Base-by-base conservation (phyloP, 2,113 vertebrate genomes). In the Tylochromis polylepis region DNA sequence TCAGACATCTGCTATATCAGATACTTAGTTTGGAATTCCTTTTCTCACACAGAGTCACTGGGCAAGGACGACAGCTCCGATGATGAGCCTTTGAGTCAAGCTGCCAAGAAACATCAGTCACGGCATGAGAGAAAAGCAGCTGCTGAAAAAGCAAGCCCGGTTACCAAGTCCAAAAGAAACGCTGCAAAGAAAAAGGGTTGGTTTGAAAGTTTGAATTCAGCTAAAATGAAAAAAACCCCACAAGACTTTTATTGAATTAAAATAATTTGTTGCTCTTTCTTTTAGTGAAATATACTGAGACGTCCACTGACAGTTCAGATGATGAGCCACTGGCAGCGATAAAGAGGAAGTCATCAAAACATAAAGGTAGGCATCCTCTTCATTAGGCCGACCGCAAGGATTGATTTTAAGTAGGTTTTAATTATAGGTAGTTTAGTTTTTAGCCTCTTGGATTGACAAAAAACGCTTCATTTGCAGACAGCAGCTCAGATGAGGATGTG, bases 201-300 rank as follows among this genome's bases (percentile, higher is more conserved):
- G 83, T 77, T 38, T 67, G 27, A 22, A n/a, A 43, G 29, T 22
- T 9, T 70, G 4, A 62, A 31, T 16, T 78, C 11, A 77, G 12
- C 27, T 51, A 31, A 77, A 77, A 51, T 34, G 0, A 41, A 38
- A 65, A 65, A 65, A 14, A 14, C 0, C 6, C 41, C 22, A 75
- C 16, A 20, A 3, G 1, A 20, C 43, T 2, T 49, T 65, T 65
- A 22, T 65, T 65, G 34, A 8, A 3, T 75, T 49, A 0, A 75
- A 75, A 75, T 75, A 75, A 75, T 43, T 51, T 18, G 15, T 6
- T 65, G 58, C 49, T 86, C 3, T 84, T 72, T 82, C 1, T 22
- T 75, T 3, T 11, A 94, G 92, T 93, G 7, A 93, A 91, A 85
- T 94, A 90, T 55, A 85, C 49, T 12, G 90, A 93, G 43, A 72